These are phyloP conservation scores for Phymorhynchus buccinoides DNA, from an alignment of 1,140 invertebrate genomes.

Conservation along the genomic window DNA sequence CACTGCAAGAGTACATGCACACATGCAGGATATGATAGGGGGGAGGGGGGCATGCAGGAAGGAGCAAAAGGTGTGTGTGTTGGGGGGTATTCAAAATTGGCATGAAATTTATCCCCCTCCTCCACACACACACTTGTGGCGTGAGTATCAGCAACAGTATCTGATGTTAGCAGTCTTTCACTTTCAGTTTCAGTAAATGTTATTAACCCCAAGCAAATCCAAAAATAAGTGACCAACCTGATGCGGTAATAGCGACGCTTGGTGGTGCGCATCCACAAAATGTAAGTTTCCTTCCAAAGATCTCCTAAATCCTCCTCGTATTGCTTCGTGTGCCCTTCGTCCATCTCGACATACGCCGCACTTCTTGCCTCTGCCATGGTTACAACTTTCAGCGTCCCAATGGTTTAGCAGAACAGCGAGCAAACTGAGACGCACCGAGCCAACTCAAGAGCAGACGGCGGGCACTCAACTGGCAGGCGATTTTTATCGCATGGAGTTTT, in stretches of 20 bases:
- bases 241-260: slow-evolving; percentile 33
- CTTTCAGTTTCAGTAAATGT: neutral
- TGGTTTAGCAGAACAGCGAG: no score
- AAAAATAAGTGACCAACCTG: slow-evolving; percentile 27
- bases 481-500: no score
- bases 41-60: no score
- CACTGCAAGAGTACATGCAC: no score
- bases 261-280: slow-evolving; percentile 19
- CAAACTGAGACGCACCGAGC: no score
- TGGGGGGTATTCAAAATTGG: no score
- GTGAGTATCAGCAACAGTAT: neutral
- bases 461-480: no score
- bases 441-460: no score
- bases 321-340: slow-evolving; percentile 6
- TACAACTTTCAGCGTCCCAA: neutral
- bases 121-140: neutral
- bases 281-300: slow-evolving; percentile 33
- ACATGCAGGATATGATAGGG: no score
- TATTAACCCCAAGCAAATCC: neutral
- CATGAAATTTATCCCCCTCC: neutral
- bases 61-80: no score
- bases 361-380: slow-evolving; percentile 31
- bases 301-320: neutral
- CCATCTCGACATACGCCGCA: neutral
- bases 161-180: neutral